These are phyloP conservation scores for Ochlodes sylvanus DNA, from an alignment of 2,888 invertebrate species.

Conservation along the genomic window DNA sequence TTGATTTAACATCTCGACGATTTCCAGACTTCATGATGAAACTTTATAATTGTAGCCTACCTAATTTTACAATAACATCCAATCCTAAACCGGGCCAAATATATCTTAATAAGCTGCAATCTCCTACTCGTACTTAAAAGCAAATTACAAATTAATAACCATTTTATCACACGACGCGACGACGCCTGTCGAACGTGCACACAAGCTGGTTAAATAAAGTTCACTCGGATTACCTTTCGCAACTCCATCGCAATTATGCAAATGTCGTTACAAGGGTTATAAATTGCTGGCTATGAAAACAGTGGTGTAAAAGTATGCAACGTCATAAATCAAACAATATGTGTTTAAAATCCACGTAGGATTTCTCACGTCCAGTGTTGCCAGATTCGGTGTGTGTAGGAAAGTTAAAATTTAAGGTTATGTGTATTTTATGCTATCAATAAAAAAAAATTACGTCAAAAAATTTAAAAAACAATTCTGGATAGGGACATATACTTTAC, in stretches of 20 bases:
- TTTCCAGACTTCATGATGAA: too few relatives aligned
- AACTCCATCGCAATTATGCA: conserved; percentile 25
- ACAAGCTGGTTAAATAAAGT: conserved; percentile 31
- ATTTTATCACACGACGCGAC: conserved; percentile 14
- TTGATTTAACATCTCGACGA: too few relatives aligned
- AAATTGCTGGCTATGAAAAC: conserved; percentile 26
- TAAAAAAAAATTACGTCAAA: too few relatives aligned
- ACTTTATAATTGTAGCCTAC: background rate
- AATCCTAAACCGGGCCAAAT: too few relatives aligned
- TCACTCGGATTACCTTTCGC: conserved; percentile 25
- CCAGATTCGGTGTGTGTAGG: too few relatives aligned
- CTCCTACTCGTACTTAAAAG: background rate
- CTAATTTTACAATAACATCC: background rate
- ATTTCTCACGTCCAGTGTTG: background rate
- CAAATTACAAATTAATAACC: conserved; percentile 21
- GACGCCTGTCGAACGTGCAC: conserved; percentile 19
- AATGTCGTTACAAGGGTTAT: conserved; percentile 30
- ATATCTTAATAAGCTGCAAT: conserved; percentile 8
- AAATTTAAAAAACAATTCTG: too few relatives aligned
- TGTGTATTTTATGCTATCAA: too few relatives aligned
- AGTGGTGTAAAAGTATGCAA: conserved; percentile 20
- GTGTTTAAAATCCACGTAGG: conserved; percentile 23
- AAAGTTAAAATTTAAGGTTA: too few relatives aligned
- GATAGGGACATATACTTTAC: too few relatives aligned
- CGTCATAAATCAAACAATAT: conserved; percentile 30